Conservation (phyloP, 2,797 vertebrate genomes). For the Bucorvus abyssinicus region DNA sequence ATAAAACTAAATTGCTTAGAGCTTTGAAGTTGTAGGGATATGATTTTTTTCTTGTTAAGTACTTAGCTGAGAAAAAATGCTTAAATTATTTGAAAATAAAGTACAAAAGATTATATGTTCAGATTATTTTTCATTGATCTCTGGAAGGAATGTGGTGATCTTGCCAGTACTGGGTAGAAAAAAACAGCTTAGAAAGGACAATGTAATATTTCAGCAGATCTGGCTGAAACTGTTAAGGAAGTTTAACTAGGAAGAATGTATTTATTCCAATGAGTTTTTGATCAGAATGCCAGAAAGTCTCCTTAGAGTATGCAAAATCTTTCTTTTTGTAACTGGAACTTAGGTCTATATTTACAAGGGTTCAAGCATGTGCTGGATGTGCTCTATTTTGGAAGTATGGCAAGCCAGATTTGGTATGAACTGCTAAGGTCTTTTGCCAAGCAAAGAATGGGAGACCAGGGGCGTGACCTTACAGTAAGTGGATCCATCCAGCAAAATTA, state of each 20-base stretch:
- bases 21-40: not conserved
- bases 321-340: not conserved
- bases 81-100: constrained; percentile 26
- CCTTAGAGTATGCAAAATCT: not conserved
- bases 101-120: constrained; percentile 19
- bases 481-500: not conserved
- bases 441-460: not conserved
- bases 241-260: constrained; percentile 6
- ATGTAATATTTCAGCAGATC: constrained; percentile 3
- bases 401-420: not conserved
- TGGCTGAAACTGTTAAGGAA: not conserved
- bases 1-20: not conserved
- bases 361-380: not conserved
- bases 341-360: not conserved
- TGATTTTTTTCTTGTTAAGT: not conserved
- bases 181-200: constrained; percentile 29
- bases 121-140: constrained; percentile 46
- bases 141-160: constrained; percentile 28
- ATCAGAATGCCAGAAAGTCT: constrained; percentile 8
- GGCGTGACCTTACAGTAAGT: not conserved
- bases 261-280: constrained; percentile 43
- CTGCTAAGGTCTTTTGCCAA: not conserved
- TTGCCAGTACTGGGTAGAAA: constrained; percentile 1
- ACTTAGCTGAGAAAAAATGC: not conserved
- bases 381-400: not conserved